Evolutionary conservation across 2,888 invertebrate species (phyloP).

Genomic region (Andrena flavipes): DNA sequence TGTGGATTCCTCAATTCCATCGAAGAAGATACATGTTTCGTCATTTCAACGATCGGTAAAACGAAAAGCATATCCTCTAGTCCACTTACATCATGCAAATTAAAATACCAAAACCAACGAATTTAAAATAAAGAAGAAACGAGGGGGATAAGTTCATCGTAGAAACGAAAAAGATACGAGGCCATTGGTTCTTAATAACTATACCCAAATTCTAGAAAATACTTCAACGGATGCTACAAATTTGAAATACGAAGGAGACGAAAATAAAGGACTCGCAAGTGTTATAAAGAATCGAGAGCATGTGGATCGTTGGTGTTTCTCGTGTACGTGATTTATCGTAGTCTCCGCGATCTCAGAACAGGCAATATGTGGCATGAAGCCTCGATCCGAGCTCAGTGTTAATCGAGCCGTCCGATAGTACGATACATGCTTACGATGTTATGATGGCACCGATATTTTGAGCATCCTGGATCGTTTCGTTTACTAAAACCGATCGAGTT

Average conservation of each 20-base stretch:
- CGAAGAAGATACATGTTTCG: too few relatives aligned
- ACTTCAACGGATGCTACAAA: neutral
- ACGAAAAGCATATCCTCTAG: too few relatives aligned
- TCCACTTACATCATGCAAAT: too few relatives aligned
- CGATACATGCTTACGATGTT: conserved; percentile 51
- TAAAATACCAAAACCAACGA: neutral
- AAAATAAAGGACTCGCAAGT: neutral
- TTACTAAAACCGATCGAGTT: conserved; percentile 18
- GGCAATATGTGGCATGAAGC: conserved; percentile 32
- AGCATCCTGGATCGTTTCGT: conserved; percentile 7
- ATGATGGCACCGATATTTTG: conserved; percentile 21
- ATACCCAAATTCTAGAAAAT: neutral
- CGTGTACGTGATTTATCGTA: conserved; percentile 24
- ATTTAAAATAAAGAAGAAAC: neutral
- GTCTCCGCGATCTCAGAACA: conserved; percentile 31
- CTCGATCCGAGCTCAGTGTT: conserved; percentile 62
- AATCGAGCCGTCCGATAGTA: conserved; percentile 64
- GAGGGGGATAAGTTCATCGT: neutral
- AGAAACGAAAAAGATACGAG: neutral
- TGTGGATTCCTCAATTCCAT: too few relatives aligned
- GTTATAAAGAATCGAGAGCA: neutral
- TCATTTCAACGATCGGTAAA: too few relatives aligned
- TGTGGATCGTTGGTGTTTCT: conserved; percentile 20
- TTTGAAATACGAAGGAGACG: neutral
- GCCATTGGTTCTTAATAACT: neutral